Conservation (phyloP, 1,140 invertebrate species). For the Caenorhabditis brenneri region DNA sequence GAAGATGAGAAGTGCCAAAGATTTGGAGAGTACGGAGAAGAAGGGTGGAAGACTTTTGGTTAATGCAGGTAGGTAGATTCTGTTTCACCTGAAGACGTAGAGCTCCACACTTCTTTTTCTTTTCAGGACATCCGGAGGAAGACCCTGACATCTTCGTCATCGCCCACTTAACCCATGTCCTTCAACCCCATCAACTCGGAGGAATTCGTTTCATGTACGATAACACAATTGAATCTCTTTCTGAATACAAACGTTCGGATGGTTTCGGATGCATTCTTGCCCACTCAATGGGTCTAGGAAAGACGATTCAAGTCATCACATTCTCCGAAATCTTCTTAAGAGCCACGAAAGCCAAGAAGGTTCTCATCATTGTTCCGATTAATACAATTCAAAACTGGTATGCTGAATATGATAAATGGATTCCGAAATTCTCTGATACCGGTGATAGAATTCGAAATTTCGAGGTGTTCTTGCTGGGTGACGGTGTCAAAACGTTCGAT, state of each 20-base stretch:
- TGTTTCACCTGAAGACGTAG: not conserved
- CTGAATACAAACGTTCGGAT: constrained; percentile 56
- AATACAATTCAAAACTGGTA: constrained; percentile 99
- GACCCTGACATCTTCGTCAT: constrained; percentile 92
- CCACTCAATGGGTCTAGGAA: constrained; percentile 99
- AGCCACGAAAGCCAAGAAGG: constrained; percentile 84
- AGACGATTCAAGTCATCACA: constrained; percentile 93
- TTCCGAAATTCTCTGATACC: constrained; percentile 75
- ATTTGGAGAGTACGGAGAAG: constrained; percentile 32
- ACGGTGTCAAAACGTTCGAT: constrained; percentile 87
- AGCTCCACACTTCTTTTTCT: not conserved
- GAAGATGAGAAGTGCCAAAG: constrained; percentile 26
- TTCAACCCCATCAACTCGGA: constrained; percentile 83
- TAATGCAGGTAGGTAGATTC: constrained; percentile 23
- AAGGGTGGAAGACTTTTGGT: constrained; percentile 11
- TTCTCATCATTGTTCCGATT: constrained; percentile 95
- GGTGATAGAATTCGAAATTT: constrained; percentile 80
- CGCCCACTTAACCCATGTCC: constrained; percentile 86
- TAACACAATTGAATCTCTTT: constrained; percentile 67
- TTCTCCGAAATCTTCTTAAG: constrained; percentile 94
- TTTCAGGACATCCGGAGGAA: constrained; percentile 84
- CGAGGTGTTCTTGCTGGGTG: constrained; percentile 86
- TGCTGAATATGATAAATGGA: constrained; percentile 95
- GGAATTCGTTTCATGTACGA: constrained; percentile 67
- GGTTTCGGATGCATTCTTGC: constrained; percentile 90